phyloP scores from a whole-genome alignment of 1,140 invertebrate genomes.

The Venustaconcha ellipsiformis region DNA sequence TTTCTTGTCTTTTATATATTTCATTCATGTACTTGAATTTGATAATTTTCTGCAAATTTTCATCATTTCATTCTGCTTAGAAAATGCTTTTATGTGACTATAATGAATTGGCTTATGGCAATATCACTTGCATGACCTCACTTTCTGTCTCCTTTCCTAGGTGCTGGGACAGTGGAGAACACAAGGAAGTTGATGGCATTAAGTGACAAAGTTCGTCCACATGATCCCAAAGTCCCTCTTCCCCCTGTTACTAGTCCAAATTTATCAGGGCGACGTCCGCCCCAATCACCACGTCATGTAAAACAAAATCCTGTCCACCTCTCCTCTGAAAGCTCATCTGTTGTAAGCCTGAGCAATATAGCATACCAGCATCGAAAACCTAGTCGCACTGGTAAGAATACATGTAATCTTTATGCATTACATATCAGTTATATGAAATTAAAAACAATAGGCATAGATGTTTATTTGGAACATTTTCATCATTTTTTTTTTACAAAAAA shows the following conservation, averaged over 20 bases:
- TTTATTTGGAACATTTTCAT: background rate
- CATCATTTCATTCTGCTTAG: background rate
- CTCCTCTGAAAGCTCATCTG: conserved; percentile 94
- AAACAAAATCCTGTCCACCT: conserved; percentile 85
- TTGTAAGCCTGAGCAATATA: conserved; percentile 90
- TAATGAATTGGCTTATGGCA: background rate
- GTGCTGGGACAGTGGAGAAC: conserved; percentile 94
- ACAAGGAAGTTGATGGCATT: conserved; percentile 92
- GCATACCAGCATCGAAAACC: conserved; percentile 82
- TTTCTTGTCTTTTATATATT: background rate
- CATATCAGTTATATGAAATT: background rate
- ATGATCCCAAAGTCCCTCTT: conserved; percentile 62
- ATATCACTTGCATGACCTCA: conserved; percentile 26
- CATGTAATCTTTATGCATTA: background rate
- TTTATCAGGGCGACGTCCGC: conserved; percentile 74
- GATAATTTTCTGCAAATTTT: background rate
- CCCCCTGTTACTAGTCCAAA: conserved; percentile 70
- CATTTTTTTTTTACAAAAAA: background rate
- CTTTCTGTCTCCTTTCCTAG: conserved; percentile 64
- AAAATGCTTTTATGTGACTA: background rate
- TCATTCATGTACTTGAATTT: background rate
- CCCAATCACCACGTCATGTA: conserved; percentile 72
- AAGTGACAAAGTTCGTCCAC: conserved; percentile 83
- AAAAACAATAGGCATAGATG: background rate
- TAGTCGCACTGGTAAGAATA: conserved; percentile 78